Percentiles rank a stretch among this genome's conserved stretches.
phyloP scores from a whole-genome alignment of 2,113 vertebrate genomes.

The Mohoua ochrocephala region DNA sequence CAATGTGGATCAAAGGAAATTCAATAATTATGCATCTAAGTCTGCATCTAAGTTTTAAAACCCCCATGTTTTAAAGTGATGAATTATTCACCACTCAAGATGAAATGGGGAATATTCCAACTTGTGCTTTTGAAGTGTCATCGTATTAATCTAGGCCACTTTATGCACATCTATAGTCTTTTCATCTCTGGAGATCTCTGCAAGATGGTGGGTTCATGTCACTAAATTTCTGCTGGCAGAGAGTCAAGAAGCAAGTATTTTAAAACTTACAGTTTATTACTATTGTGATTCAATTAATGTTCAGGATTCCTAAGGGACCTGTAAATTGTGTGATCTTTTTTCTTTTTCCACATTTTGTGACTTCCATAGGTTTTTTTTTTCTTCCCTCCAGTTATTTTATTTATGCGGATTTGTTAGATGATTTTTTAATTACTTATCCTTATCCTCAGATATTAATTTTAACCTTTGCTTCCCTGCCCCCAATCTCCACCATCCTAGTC shows the following conservation, averaged over 20 bases:
- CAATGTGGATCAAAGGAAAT: slow-evolving; percentile 55
- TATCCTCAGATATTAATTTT: not conserved
- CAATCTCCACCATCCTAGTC: not conserved
- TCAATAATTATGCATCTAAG: slow-evolving; percentile 50
- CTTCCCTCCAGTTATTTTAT: not conserved
- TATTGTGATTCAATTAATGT: not conserved
- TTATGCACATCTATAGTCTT: slow-evolving; percentile 46
- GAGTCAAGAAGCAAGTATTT: not conserved
- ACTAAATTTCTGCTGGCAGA: slow-evolving; percentile 23
- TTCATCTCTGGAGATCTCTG: slow-evolving; percentile 57
- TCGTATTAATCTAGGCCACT: slow-evolving; percentile 49
- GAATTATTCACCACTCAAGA: slow-evolving; percentile 61
- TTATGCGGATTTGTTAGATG: not conserved
- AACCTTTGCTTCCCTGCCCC: not conserved
- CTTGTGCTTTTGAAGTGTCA: slow-evolving; percentile 54
- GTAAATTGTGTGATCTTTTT: not conserved
- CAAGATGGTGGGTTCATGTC: not conserved
- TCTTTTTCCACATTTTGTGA: not conserved
- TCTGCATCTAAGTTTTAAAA: slow-evolving; percentile 33
- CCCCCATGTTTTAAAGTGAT: slow-evolving; percentile 15
- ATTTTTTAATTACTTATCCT: not conserved
- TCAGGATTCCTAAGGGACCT: not conserved
- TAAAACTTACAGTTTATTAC: not conserved
- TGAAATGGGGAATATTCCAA: slow-evolving; percentile 35
- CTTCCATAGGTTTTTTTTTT: not conserved